phyloP scores from a whole-genome alignment of 2,888 invertebrate species.

The Amphipoea oculea region DNA sequence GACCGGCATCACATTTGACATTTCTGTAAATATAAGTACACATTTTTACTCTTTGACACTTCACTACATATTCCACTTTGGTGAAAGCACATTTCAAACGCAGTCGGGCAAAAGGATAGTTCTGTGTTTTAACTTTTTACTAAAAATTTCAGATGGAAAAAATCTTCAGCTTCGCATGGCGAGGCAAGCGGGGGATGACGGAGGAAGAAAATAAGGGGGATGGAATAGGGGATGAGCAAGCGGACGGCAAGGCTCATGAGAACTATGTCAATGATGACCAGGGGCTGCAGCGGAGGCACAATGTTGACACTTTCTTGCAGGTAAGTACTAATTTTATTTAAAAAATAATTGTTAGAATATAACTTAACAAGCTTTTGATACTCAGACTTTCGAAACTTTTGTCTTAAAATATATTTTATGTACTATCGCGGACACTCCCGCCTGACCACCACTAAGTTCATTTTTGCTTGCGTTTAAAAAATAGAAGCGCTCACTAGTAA shows the following conservation, averaged over 20 bases:
- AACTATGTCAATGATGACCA: constrained; percentile 94
- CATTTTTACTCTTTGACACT: constrained; percentile 3
- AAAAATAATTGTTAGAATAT: no score
- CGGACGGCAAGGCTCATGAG: constrained; percentile 84
- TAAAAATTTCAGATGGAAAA: constrained; percentile 94
- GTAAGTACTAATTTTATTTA: constrained; percentile 60
- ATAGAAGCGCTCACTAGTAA: no score
- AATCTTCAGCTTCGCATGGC: constrained; percentile 97
- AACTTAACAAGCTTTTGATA: not conserved
- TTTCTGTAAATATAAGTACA: not conserved
- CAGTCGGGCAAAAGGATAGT: constrained; percentile 24
- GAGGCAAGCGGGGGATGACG: constrained; percentile 93
- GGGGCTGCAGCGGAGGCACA: constrained; percentile 91
- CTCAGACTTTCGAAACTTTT: not conserved
- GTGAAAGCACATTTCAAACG: not conserved
- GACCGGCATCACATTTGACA: not conserved
- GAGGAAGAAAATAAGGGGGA: constrained; percentile 74
- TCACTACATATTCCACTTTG: not conserved
- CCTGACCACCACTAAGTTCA: no score
- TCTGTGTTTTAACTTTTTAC: constrained; percentile 7
- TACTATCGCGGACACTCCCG: no score
- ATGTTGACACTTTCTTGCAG: constrained; percentile 96
- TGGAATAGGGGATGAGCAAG: constrained; percentile 64
- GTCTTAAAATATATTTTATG: not conserved
- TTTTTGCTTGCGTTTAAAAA: no score